Percentiles rank a stretch among this genome's conserved stretches.
Evolutionary conservation across 2,888 invertebrate species (phyloP).

Genomic region (Euplagia quadripunctaria): DNA sequence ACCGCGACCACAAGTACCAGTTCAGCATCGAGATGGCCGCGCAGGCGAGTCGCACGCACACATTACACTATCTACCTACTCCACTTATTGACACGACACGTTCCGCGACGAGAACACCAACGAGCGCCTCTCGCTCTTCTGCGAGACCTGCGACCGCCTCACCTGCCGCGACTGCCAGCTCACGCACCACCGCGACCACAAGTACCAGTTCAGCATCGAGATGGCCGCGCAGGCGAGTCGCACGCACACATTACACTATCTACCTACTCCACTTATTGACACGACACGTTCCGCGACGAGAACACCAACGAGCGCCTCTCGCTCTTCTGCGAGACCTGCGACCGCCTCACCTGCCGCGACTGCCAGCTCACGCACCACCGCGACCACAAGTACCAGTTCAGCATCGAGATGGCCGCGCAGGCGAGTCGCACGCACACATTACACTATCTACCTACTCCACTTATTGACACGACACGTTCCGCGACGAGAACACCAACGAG

Average conservation of each 20-base stretch:
- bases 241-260: too few species aligned
- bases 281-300: constrained; percentile 91
- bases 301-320: constrained; percentile 89
- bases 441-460: too few species aligned
- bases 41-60: constrained; percentile 77
- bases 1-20: constrained; percentile 97
- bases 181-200: constrained; percentile 96
- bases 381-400: constrained; percentile 97
- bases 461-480: too few species aligned
- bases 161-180: constrained; percentile 98
- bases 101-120: constrained; percentile 92
- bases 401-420: constrained; percentile 94
- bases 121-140: constrained; percentile 89
- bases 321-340: constrained; percentile 97
- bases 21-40: constrained; percentile 96
- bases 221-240: constrained; percentile 90
- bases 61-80: too few species aligned
- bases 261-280: too few species aligned
- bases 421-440: too few species aligned
- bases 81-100: too few species aligned
- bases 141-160: constrained; percentile 96
- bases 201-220: constrained; percentile 97
- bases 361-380: constrained; percentile 97
- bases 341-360: constrained; percentile 96
- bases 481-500: constrained; percentile 91